Base-by-base conservation (phyloP, 2,797 vertebrate species). In the Chromobotia macracanthus region DNA sequence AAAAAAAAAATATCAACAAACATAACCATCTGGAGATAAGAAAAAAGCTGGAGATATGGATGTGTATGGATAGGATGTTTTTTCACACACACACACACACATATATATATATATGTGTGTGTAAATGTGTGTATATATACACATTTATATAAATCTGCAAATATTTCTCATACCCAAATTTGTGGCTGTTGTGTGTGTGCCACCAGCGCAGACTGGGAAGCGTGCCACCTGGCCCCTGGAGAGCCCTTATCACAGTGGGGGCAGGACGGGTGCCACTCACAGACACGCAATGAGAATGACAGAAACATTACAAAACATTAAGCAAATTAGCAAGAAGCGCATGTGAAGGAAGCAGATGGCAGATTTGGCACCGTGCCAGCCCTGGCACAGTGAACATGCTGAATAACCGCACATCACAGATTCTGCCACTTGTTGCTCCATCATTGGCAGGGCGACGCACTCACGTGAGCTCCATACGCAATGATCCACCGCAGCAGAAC, bases 261-360 rank as follows among this genome's bases (percentile, higher is more conserved):
- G 92, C 90, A 91, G 93, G 91, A 91, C 84, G 92, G 77, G 72
- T 91, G 91, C 88, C 83, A 90, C 92, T 94, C 92, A 86, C 83
- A 95, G 93, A 94, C 94, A 94, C 92, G 93, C 93, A 93, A 94
- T 93, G 94, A 95, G 93, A 95, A 96, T 95, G 94, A 94, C 93
- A 95, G 92, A 92, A 95, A 95, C 92, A 90, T 96, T 94, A 94
- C 92, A 86, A 95, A 96, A 96, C 93, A 93, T 94, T 93, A 90
- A 92, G 93, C 91, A 94, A 94, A 94, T 93, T 94, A 78, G 74
- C 68, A 92, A 90, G 92, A 93, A 94, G 94, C 93, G 92, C 93
- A 93, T 91, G 71, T 64, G 80, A 58, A 68, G 68, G 90, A 93
- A 92, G 94, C 95, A 96, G 95, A 95, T 95, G 95, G 95, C 88